A percentile compares a stretch with the other conserved stretches of the same genome.
phyloP scores from a whole-genome alignment of 2,888 invertebrate species.

The Melikaiella ostensackeni region DNA sequence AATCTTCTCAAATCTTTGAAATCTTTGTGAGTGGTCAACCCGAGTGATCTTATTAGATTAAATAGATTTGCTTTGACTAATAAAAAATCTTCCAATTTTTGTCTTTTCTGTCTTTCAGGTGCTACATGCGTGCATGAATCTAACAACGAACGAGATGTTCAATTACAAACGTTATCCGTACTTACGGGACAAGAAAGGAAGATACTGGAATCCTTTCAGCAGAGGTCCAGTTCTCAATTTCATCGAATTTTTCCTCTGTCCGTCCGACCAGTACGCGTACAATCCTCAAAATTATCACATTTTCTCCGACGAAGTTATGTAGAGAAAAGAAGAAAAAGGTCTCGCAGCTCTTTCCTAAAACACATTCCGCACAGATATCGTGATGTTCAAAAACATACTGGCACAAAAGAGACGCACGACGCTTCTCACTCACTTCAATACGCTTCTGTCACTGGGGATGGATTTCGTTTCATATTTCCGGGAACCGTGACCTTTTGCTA shows the following conservation, averaged over 20 bases:
- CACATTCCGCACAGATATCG: conserved; percentile 20
- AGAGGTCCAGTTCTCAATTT: conserved; percentile 91
- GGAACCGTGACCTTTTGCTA: conserved; percentile 9
- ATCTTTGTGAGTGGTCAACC: too few species aligned
- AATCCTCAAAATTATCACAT: conserved; percentile 81
- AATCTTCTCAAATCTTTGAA: too few species aligned
- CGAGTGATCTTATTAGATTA: too few species aligned
- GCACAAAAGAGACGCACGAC: conserved; percentile 17
- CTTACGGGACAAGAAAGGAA: conserved; percentile 90
- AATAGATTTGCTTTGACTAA: too few species aligned
- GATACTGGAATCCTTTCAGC: conserved; percentile 95
- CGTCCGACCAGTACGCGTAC: conserved; percentile 88
- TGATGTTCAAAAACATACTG: conserved; percentile 4
- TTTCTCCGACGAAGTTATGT: conserved; percentile 81
- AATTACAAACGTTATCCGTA: conserved; percentile 95
- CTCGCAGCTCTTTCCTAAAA: neutral
- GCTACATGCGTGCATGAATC: conserved; percentile 93
- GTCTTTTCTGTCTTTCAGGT: conserved; percentile 80
- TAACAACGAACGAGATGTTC: conserved; percentile 97
- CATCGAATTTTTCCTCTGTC: conserved; percentile 93
- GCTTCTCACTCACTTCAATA: conserved; percentile 27
- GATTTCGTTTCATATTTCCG: neutral
- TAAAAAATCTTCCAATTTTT: neutral
- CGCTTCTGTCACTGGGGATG: conserved; percentile 12
- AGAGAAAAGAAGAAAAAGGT: conserved; percentile 38